phyloP scores from a whole-genome alignment of 2,888 invertebrate genomes.

The Balanococcus diminutus region DNA sequence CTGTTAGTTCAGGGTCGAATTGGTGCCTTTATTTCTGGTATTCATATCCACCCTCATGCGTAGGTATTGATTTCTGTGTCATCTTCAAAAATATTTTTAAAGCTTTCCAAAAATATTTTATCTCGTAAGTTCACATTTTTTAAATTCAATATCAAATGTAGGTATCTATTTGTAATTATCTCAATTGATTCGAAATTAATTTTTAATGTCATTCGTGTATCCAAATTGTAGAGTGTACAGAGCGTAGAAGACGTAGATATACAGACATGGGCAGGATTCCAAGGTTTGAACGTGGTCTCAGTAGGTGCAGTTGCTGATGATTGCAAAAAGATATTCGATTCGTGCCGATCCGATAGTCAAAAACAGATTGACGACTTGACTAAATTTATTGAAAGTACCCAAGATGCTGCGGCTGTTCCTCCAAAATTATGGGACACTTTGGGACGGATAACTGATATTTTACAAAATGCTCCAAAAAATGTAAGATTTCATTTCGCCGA shows the following conservation, averaged over 20 bases:
- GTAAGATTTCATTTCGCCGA: conserved; percentile 6
- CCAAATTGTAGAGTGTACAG: not conserved
- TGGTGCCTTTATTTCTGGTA: not conserved
- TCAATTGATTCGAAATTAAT: not conserved
- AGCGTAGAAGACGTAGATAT: not conserved
- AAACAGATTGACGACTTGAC: not conserved
- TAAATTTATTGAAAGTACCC: not conserved
- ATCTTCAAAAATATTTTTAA: not conserved
- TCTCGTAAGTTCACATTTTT: not conserved
- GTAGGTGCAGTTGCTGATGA: not conserved
- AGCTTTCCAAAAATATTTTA: not conserved
- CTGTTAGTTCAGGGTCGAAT: not conserved
- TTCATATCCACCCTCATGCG: not conserved
- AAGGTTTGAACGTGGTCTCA: not conserved
- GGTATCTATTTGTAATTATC: not conserved
- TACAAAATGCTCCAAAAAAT: not conserved
- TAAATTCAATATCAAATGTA: not conserved
- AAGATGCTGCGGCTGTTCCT: not conserved
- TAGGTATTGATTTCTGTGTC: not conserved
- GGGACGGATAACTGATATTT: not conserved
- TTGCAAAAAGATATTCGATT: conserved; percentile 9
- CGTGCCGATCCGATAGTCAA: not conserved
- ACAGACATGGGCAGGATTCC: conserved; percentile 7
- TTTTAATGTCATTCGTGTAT: not conserved
- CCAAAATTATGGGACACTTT: conserved; percentile 3